Conservation (phyloP, 2,888 invertebrate species). For the Nemoura dubitans region DNA sequence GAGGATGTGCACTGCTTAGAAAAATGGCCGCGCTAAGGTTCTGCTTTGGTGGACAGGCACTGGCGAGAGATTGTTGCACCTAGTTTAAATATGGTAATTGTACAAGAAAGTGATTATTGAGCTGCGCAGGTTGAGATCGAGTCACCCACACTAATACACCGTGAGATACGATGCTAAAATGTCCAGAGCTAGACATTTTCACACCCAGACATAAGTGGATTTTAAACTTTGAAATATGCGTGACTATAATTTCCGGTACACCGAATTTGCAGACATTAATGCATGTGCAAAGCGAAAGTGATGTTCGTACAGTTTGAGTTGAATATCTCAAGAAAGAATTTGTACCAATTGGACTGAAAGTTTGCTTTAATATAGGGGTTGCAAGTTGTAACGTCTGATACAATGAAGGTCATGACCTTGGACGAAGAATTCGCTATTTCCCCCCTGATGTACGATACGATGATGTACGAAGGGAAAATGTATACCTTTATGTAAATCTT, state of each 20-base stretch:
- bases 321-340: too few species aligned
- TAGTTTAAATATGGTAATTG: neutral
- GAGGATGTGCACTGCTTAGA: too few species aligned
- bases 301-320: neutral
- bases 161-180: neutral
- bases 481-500: too few species aligned
- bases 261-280: neutral
- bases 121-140: neutral
- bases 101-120: neutral
- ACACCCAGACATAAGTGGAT: neutral
- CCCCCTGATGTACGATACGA: too few species aligned
- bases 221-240: neutral
- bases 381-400: too few species aligned
- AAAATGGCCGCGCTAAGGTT: neutral
- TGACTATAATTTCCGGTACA: neutral
- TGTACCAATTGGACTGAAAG: too few species aligned
- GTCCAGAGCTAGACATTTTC: neutral
- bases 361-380: too few species aligned
- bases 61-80: neutral
- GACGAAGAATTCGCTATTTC: too few species aligned
- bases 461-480: too few species aligned
- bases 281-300: neutral
- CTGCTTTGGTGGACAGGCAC: neutral
- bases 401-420: too few species aligned
- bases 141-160: too few species aligned